Evolutionary conservation across 23 tunicate genomes (phyloP).

Genomic region (Diplosoma virens): DNA sequence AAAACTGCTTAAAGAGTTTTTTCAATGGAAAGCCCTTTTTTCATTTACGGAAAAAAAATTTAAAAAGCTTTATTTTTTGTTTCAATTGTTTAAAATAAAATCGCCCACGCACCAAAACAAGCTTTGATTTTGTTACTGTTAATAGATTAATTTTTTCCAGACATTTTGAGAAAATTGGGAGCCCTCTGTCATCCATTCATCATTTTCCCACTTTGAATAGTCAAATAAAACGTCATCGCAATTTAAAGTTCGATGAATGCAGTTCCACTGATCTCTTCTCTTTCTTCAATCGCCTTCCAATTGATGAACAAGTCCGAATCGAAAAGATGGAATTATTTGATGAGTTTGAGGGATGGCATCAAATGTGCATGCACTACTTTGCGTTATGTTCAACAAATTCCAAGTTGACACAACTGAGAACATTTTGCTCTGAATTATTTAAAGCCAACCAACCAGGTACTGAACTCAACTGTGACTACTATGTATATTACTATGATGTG

Average conservation of each 20-base stretch:
- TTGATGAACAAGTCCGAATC: constrained; percentile 29
- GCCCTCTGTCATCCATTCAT: constrained; percentile 55
- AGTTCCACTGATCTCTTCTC: constrained; percentile 20
- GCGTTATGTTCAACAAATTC: constrained; percentile 72
- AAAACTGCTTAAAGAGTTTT: too few relatives aligned
- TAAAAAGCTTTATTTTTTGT: too few relatives aligned
- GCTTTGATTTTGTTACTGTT: too few relatives aligned
- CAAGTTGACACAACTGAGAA: not conserved
- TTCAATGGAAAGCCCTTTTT: too few relatives aligned
- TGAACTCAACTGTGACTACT: too few relatives aligned
- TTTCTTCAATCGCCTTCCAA: constrained; percentile 21
- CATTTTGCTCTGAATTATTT: not conserved
- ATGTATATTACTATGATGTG: too few relatives aligned
- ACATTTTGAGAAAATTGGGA: constrained; percentile 45
- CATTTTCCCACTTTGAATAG: constrained; percentile 42
- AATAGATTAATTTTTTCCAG: too few relatives aligned
- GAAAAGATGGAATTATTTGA: constrained; percentile 70
- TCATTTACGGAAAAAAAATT: too few relatives aligned
- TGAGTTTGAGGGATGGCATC: constrained; percentile 92
- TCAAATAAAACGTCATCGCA: constrained; percentile 44
- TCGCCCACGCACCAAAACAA: too few relatives aligned
- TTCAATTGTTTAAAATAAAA: too few relatives aligned
- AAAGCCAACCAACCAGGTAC: not conserved
- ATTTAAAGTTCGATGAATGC: constrained; percentile 11
- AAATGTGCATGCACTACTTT: constrained; percentile 73